phyloP scores from a whole-genome alignment of 2,113 vertebrate genomes.

The Callipepla californica region DNA sequence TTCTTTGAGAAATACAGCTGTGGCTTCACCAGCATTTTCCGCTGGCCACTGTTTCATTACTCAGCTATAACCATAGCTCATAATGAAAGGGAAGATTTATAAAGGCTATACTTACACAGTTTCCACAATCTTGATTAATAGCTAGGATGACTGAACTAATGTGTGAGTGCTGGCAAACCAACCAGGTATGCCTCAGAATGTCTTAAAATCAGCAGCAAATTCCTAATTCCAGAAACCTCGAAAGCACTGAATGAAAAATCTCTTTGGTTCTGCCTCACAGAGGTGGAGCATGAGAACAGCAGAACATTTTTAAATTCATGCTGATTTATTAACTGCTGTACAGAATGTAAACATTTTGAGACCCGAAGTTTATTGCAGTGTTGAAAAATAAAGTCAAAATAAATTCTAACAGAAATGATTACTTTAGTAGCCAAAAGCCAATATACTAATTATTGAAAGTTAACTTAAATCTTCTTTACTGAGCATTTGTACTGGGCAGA shows the following conservation, averaged over 20 bases:
- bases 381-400: neutral
- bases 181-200: neutral
- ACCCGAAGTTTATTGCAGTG: neutral
- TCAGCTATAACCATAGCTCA: conserved; percentile 14
- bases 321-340: neutral
- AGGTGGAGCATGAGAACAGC: neutral
- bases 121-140: neutral
- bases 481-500: neutral
- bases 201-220: conserved; percentile 1
- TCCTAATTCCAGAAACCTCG: neutral
- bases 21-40: conserved; percentile 10
- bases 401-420: neutral
- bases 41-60: neutral
- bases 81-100: neutral
- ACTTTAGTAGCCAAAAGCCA: neutral
- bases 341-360: neutral
- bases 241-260: neutral
- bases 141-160: neutral
- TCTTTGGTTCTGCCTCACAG: neutral
- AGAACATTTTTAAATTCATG: neutral
- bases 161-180: neutral
- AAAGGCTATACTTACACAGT: neutral
- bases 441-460: neutral
- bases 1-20: conserved; percentile 9
- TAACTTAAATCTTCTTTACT: neutral